phyloP scores from a whole-genome alignment of 2,888 invertebrate genomes.

The Coenonympha glycerion region DNA sequence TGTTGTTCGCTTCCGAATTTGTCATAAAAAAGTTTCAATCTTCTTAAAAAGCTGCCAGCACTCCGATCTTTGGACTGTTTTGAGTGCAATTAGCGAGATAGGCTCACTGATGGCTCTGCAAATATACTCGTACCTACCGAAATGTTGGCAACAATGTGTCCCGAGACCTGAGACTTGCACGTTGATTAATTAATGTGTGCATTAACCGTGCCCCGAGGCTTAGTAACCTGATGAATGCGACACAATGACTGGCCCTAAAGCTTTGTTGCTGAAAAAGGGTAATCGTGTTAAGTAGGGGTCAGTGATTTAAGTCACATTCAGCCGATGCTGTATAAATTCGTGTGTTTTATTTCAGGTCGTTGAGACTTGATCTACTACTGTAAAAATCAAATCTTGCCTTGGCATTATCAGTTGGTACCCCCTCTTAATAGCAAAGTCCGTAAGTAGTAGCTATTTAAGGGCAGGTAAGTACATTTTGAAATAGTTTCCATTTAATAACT shows the following conservation, averaged over 20 bases:
- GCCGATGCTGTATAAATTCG: too few relatives aligned
- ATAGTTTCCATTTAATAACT: too few relatives aligned
- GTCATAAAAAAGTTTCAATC: background rate
- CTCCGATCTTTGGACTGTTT: slow-evolving; percentile 1
- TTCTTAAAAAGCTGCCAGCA: background rate
- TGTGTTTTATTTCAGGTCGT: too few relatives aligned
- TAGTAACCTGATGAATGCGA: background rate
- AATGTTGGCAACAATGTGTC: background rate
- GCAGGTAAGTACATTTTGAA: too few relatives aligned
- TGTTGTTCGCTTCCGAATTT: background rate
- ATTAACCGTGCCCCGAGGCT: background rate
- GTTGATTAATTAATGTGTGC: slow-evolving; percentile 4
- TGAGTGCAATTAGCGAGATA: slow-evolving; percentile 7
- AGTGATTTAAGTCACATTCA: too few relatives aligned
- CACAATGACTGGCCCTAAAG: background rate
- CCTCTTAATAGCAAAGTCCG: too few relatives aligned
- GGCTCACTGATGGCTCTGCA: slow-evolving; percentile 6
- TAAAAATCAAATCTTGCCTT: too few relatives aligned
- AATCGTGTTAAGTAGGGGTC: too few relatives aligned
- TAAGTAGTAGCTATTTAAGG: too few relatives aligned
- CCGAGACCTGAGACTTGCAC: background rate
- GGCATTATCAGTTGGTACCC: too few relatives aligned
- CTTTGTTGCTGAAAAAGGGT: too few relatives aligned
- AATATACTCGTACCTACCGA: background rate
- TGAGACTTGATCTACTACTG: too few relatives aligned